Evolutionary conservation across 2,888 invertebrate genomes (phyloP).

Genomic region (Apodemia zela): DNA sequence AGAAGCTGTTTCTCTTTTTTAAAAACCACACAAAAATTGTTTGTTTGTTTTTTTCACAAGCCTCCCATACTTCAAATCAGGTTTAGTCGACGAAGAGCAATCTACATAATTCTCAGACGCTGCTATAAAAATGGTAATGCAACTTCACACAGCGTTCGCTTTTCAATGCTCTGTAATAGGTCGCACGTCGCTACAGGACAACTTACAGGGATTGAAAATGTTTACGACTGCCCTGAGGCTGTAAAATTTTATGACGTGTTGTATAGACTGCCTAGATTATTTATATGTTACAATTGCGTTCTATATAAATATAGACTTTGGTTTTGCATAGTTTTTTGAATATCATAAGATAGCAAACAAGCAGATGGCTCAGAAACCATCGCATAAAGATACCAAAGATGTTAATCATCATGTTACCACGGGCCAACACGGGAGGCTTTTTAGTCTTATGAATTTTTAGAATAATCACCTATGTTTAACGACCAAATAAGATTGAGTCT

Average conservation of each 20-base stretch:
- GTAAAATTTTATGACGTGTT: neutral
- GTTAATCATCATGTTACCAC: too few relatives aligned
- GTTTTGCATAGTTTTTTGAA: too few relatives aligned
- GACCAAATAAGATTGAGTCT: too few relatives aligned
- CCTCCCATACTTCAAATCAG: neutral
- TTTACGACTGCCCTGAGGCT: slow-evolving; percentile 10
- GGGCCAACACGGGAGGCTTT: too few relatives aligned
- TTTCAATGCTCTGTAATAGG: slow-evolving; percentile 49
- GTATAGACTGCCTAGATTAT: neutral
- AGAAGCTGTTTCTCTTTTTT: neutral
- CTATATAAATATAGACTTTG: neutral
- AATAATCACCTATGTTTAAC: too few relatives aligned
- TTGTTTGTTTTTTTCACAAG: neutral
- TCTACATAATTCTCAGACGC: slow-evolving; percentile 72
- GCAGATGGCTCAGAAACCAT: too few relatives aligned
- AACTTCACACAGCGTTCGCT: slow-evolving; percentile 33
- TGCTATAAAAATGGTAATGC: slow-evolving; percentile 75
- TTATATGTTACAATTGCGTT: neutral
- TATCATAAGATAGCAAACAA: too few relatives aligned
- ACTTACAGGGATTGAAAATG: slow-evolving; percentile 15
- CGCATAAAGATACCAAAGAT: too few relatives aligned
- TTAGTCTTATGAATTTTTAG: too few relatives aligned
- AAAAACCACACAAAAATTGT: neutral
- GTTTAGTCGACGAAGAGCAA: slow-evolving; percentile 45
- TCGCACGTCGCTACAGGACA: slow-evolving; percentile 38